phyloP scores from a whole-genome alignment of 1,140 invertebrate species.

The Zaprionus africanus region DNA sequence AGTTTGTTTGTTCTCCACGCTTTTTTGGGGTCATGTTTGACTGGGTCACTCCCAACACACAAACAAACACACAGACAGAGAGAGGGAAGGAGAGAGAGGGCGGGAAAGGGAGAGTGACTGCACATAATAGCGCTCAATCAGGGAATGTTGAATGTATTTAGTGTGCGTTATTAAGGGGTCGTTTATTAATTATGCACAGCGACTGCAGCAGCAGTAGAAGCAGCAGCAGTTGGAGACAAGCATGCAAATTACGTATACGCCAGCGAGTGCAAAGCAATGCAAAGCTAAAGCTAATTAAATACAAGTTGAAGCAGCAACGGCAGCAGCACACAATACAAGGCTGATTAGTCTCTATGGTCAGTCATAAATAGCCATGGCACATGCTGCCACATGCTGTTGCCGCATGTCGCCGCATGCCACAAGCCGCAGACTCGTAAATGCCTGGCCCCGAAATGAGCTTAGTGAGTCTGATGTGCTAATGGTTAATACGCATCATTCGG shows the following conservation, averaged over 20 bases:
- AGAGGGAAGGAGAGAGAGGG: not conserved
- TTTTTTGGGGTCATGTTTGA: conserved; percentile 35
- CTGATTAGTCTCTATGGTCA: conserved; percentile 42
- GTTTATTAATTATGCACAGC: conserved; percentile 49
- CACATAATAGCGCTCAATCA: conserved; percentile 49
- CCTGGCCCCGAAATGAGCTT: conserved; percentile 28
- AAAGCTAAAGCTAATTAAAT: conserved; percentile 41
- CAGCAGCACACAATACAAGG: conserved; percentile 25
- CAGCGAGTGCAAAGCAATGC: conserved; percentile 16
- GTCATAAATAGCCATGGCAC: conserved; percentile 23
- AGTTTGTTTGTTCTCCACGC: conserved; percentile 6
- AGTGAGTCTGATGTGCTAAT: conserved; percentile 36
- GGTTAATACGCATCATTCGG: conserved; percentile 41
- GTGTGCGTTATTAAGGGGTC: conserved; percentile 25
- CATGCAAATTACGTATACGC: conserved; percentile 49
- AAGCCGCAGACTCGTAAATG: conserved; percentile 39
- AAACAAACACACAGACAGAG: not conserved
- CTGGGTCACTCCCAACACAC: conserved; percentile 41
- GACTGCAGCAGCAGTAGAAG: conserved; percentile 1
- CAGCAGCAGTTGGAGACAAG: conserved; percentile 5
- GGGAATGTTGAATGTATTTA: conserved; percentile 13
- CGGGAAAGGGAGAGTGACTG: not conserved
- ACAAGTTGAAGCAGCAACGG: conserved; percentile 22
- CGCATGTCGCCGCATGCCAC: conserved; percentile 26
- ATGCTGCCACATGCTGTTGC: conserved; percentile 13